Evolutionary conservation across 2,113 vertebrate genomes (phyloP), one percentile per base, ranked within the genome.

Genomic region (Vireo altiloquus): DNA sequence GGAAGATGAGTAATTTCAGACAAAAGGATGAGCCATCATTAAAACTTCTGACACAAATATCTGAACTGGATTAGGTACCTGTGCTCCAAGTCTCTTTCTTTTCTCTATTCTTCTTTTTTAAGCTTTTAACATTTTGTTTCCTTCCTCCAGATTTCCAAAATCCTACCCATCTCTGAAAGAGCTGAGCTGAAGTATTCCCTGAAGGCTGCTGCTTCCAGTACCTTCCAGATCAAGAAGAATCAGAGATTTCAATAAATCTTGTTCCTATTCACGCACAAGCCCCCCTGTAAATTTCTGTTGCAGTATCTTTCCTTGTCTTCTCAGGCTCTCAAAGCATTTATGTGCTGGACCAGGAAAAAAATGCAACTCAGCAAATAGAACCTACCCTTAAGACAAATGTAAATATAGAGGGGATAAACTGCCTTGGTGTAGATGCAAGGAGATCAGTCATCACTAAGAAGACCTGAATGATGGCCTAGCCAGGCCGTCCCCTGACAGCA

Each of bases 1-100:
- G 21, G n/a, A 81, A 74, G 56, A 76, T 95, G 92, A 96, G 85
- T 85, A 85, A 96, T 93, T 69, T 61, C 88, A 94, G 65, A 90
- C 82, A 96, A 80, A 94, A 95, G 90, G 93, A 87, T 76, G 63
- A 96, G 82, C 57, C 50, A 46, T 72, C 46, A 15, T 68, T 81
- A 90, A 87, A 90, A 90, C 60, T 87, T 91, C 70, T 88, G 85
- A 76, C 82, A 60, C 13, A 64, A 25, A 30, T 40, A 61, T 44
- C 57, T 56, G 19, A 50, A 47, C 63, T 85, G 49, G 69, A 75
- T 82, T 33, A 89, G 30, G 37, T 28, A 85, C 31, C 57, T 64
- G 49, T 57, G 61, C 39, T 64, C 22, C 7, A 79, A 60, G 49
- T 37, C 40, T 75, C 28, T 50, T 10, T 53, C 15, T 65, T 40